A percentile compares a stretch with the other conserved stretches of the same genome.
phyloP scores from a whole-genome alignment of 2,113 vertebrate genomes.

The Podarcis cretensis region DNA sequence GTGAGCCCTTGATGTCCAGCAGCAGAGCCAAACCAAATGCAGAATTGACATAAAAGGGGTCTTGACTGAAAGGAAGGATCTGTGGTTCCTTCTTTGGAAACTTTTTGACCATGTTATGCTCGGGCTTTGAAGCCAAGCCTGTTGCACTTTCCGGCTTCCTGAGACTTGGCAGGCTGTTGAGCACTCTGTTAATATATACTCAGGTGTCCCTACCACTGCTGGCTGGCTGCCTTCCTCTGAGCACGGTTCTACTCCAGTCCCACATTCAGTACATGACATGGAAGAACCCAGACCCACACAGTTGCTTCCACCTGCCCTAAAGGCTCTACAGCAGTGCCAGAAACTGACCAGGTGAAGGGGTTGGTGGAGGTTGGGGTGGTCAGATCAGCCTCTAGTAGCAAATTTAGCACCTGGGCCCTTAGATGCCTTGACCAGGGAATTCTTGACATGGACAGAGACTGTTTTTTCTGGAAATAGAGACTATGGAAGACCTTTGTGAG shows the following conservation, averaged over 20 bases:
- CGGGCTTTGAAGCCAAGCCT: constrained; percentile 59
- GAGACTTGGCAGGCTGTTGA: constrained; percentile 54
- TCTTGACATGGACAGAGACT: too few species aligned
- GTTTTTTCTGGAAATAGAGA: too few species aligned
- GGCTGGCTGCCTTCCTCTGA: neutral
- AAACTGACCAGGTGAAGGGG: neutral
- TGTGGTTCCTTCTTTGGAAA: constrained; percentile 75
- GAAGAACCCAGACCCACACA: neutral
- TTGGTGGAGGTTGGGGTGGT: neutral
- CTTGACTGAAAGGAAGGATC: constrained; percentile 70
- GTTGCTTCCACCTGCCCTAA: neutral
- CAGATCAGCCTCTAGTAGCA: too few species aligned
- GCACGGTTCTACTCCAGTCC: neutral
- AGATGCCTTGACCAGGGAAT: neutral
- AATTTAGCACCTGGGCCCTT: neutral
- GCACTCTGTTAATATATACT: neutral
- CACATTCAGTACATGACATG: neutral
- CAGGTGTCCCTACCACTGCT: constrained; percentile 14
- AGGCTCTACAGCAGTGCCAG: neutral
- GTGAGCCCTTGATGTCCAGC: neutral
- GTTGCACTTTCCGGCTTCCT: constrained; percentile 61
- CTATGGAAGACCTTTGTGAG: too few species aligned
- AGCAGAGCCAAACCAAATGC: neutral
- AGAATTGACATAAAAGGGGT: constrained; percentile 40
- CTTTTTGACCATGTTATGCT: constrained; percentile 56